Percentiles rank a stretch among this genome's conserved stretches.
phyloP scores from a whole-genome alignment of 2,888 invertebrate genomes.

The Eristalis intricaria region DNA sequence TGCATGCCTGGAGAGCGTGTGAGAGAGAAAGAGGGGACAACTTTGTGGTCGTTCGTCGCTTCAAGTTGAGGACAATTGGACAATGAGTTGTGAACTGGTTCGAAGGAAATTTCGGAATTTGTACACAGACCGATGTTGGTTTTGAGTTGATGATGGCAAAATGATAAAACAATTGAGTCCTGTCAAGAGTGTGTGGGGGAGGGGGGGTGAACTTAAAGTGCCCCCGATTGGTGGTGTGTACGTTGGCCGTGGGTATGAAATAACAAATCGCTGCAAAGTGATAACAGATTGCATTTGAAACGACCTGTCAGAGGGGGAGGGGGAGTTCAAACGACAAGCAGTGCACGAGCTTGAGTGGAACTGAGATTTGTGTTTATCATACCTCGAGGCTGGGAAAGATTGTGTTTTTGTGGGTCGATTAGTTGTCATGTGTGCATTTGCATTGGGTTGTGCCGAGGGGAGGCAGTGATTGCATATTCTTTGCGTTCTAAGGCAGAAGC shows the following conservation, averaged over 20 bases:
- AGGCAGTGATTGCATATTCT: too few species aligned
- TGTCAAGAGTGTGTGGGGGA: neutral
- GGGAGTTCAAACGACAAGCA: too few species aligned
- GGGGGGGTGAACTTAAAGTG: neutral
- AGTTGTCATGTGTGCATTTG: too few species aligned
- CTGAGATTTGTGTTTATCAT: too few species aligned
- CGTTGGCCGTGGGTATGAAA: neutral
- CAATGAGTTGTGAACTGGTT: constrained; percentile 52
- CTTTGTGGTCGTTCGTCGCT: constrained; percentile 49
- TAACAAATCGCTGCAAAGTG: neutral
- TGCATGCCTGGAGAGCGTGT: constrained; percentile 22
- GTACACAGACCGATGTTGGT: constrained; percentile 54
- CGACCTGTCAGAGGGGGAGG: neutral
- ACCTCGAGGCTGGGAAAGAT: too few species aligned
- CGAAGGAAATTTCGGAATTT: constrained; percentile 55
- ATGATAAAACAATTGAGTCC: constrained; percentile 46
- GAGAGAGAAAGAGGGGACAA: neutral
- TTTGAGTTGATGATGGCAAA: constrained; percentile 48
- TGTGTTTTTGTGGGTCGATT: too few species aligned
- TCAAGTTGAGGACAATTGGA: constrained; percentile 43
- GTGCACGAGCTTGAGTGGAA: too few species aligned
- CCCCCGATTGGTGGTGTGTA: neutral
- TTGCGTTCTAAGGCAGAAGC: too few species aligned
- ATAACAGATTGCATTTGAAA: neutral
- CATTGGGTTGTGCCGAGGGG: too few species aligned